Conservation (phyloP, 2,797 vertebrate genomes). For the Lacerta bilineata region DNA sequence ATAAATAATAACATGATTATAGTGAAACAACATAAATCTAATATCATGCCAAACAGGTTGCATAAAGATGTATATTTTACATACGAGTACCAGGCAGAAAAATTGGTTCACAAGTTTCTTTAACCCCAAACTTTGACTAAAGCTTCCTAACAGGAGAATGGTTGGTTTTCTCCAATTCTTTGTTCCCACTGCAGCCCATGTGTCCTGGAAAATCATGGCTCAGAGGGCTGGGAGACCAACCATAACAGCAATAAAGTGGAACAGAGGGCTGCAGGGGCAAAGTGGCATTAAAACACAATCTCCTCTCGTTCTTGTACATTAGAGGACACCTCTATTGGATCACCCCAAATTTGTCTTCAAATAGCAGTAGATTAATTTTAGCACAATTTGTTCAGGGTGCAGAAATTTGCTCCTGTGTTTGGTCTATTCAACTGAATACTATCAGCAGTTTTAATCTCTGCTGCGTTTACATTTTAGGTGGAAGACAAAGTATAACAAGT, state of each 20-base stretch:
- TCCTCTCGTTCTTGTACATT: background rate
- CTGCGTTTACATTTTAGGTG: conserved; percentile 66
- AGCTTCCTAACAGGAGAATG: too few species aligned
- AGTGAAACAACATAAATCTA: too few species aligned
- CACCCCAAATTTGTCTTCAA: conserved; percentile 27
- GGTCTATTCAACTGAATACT: conserved; percentile 63
- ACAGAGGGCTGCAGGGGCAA: background rate
- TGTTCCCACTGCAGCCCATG: too few species aligned
- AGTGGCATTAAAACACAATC: background rate
- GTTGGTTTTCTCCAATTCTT: background rate
- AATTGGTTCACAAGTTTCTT: too few species aligned
- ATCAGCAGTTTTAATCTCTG: conserved; percentile 64
- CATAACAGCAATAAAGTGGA: background rate
- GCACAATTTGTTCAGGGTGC: conserved; percentile 54
- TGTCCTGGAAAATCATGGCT: too few species aligned
- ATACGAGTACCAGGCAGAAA: too few species aligned
- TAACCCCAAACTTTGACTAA: too few species aligned
- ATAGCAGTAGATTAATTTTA: conserved; percentile 67
- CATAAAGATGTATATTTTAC: too few species aligned
- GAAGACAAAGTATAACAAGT: conserved; percentile 57
- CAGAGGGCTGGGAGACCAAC: too few species aligned
- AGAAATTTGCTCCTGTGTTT: conserved; percentile 67
- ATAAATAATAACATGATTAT: too few species aligned
- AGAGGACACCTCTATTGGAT: conserved; percentile 19
- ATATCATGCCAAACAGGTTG: too few species aligned